Evolutionary conservation across 2,888 invertebrate genomes (phyloP).

Genomic region (Apoderus coryli): DNA sequence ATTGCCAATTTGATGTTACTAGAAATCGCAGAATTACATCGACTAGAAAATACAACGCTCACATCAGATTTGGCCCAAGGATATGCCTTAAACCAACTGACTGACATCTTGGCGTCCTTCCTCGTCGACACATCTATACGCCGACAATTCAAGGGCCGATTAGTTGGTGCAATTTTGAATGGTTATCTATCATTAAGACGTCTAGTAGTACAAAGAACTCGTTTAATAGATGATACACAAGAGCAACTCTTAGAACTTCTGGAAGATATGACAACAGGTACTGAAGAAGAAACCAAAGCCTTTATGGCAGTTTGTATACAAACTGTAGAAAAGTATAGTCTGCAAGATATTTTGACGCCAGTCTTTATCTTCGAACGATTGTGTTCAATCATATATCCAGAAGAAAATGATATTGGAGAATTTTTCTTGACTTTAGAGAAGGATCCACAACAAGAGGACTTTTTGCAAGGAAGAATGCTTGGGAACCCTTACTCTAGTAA

Average conservation of each 20-base stretch:
- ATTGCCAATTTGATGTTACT: conserved; percentile 74
- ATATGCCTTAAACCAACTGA: conserved; percentile 73
- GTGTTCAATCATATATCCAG: conserved; percentile 94
- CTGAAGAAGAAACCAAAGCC: conserved; percentile 88
- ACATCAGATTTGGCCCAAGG: conserved; percentile 90
- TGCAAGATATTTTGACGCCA: conserved; percentile 88
- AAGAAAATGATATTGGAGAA: conserved; percentile 93
- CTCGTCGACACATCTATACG: conserved; percentile 77
- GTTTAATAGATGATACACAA: conserved; percentile 92
- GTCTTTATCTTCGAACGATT: conserved; percentile 95
- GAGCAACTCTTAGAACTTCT: conserved; percentile 83
- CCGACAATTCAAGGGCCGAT: conserved; percentile 73
- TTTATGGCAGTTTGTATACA: conserved; percentile 97
- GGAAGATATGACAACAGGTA: conserved; percentile 89
- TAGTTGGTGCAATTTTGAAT: conserved; percentile 77
- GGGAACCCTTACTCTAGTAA: conserved; percentile 94
- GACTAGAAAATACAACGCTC: conserved; percentile 80
- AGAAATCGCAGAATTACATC: conserved; percentile 79
- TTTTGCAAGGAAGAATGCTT: conserved; percentile 91
- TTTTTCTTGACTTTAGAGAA: conserved; percentile 94
- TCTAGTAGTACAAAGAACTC: conserved; percentile 85
- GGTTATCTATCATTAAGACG: conserved; percentile 85
- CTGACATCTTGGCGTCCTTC: conserved; percentile 77
- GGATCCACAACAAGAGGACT: conserved; percentile 98
- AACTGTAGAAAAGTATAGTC: conserved; percentile 81